phyloP scores from a whole-genome alignment of 2,888 invertebrate genomes.

The Serripes groenlandicus region DNA sequence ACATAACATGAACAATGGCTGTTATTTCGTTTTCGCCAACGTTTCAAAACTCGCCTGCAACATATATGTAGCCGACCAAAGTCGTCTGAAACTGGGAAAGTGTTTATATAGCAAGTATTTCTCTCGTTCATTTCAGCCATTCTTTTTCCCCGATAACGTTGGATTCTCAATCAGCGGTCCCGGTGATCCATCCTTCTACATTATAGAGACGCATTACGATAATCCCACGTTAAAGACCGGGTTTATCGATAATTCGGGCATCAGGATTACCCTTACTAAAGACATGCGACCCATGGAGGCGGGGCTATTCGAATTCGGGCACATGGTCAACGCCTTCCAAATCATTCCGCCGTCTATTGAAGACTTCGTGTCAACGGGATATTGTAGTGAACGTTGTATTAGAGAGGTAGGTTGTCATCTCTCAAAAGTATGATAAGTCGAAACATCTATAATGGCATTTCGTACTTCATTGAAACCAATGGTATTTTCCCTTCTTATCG shows the following conservation, averaged over 20 bases:
- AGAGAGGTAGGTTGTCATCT: slow-evolving; percentile 91
- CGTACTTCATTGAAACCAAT: no score
- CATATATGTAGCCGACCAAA: no score
- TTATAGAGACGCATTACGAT: slow-evolving; percentile 71
- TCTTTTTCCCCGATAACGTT: slow-evolving; percentile 65
- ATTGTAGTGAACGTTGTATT: slow-evolving; percentile 94
- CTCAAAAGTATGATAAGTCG: no score
- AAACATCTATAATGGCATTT: no score
- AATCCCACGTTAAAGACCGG: slow-evolving; percentile 64
- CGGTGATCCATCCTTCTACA: slow-evolving; percentile 63
- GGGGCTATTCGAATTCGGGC: slow-evolving; percentile 89
- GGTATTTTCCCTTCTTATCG: no score
- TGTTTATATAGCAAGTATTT: no score
- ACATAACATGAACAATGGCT: no score
- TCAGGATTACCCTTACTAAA: slow-evolving; percentile 92
- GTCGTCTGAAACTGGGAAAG: no score
- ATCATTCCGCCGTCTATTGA: slow-evolving; percentile 92
- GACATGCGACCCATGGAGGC: slow-evolving; percentile 92
- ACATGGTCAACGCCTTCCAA: slow-evolving; percentile 91
- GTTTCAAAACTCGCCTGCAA: no score
- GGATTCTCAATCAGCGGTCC: slow-evolving; percentile 68
- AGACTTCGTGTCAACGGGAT: slow-evolving; percentile 89
- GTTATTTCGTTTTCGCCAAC: no score
- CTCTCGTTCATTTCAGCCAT: slow-evolving; percentile 61
- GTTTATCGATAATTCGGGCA: slow-evolving; percentile 88